Evolutionary conservation across 2,113 vertebrate genomes (phyloP).

Genomic region (Trinectes maculatus): DNA sequence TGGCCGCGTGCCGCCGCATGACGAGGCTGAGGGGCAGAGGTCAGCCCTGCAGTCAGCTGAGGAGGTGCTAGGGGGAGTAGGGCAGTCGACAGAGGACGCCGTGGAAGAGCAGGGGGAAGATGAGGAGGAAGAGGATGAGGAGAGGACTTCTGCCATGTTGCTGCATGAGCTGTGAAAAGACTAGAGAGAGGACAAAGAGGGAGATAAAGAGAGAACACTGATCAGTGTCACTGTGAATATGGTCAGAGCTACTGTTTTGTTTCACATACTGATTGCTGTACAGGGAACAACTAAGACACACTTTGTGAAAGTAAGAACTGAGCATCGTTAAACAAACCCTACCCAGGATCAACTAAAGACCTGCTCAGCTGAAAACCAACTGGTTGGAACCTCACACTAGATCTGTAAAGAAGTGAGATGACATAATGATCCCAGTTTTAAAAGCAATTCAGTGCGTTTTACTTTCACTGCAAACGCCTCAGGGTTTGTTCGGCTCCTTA

Average conservation of each 20-base stretch:
- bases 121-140: slow-evolving; percentile 64
- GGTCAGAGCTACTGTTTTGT: background rate
- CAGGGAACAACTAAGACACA: background rate
- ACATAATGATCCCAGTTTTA: slow-evolving; percentile 12
- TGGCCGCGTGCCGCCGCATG: background rate
- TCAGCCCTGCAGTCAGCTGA: slow-evolving; percentile 48
- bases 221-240: background rate
- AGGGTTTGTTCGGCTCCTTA: slow-evolving; percentile 9
- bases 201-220: background rate
- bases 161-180: slow-evolving; percentile 73
- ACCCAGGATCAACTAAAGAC: slow-evolving; percentile 17
- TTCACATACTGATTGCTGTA: background rate
- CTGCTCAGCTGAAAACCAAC: slow-evolving; percentile 13
- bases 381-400: slow-evolving; percentile 1
- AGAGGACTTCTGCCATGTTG: slow-evolving; percentile 80
- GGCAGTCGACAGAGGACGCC: slow-evolving; percentile 58
- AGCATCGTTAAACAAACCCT: no score
- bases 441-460: slow-evolving; percentile 6
- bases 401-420: slow-evolving; percentile 11
- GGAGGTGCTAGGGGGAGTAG: slow-evolving; percentile 35
- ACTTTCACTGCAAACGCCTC: background rate
- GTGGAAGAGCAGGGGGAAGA: slow-evolving; percentile 54
- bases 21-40: slow-evolving; percentile 3
- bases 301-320: no score
- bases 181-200: slow-evolving; percentile 35